Base-by-base conservation (phyloP, 2,888 invertebrate species). In the Geophilus truncorum region DNA sequence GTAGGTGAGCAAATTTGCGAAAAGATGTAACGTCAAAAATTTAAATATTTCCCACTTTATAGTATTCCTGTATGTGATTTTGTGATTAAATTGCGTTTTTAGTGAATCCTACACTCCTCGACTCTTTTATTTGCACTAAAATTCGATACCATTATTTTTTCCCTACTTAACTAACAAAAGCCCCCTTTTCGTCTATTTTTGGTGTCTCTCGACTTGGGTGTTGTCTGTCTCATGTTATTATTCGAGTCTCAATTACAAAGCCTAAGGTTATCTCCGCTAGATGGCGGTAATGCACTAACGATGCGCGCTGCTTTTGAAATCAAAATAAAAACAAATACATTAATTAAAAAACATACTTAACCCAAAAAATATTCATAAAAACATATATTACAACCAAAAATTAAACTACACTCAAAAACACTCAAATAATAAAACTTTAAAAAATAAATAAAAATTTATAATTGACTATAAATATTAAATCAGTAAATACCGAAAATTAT, bases 1-100 rank as follows among this genome's bases (percentile, higher is more conserved):
- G 76, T 76, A 76, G 34, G 76, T 34, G 34, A 76, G 30, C 30
- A 76, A 18, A 34, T 76, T 32, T 76, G 76, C 15, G 76, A 76
- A 12, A 76, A 28, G 76, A 76, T 76, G 9, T n/a, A n/a, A n/a
- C n/a, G n/a, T n/a, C n/a, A n/a, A n/a, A n/a, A n/a, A n/a, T n/a
- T n/a, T n/a, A n/a, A n/a, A n/a, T n/a, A n/a, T n/a, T n/a, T n/a
- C n/a, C n/a, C n/a, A n/a, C n/a, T n/a, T 62, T 18, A 23, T 62
- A 9, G 21, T 21, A 23, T 62, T 62, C 57, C 57, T 62, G 57
- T 62, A 62, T 62, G n/a, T 10, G 4, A 23, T 9, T 40, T 40
- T 40, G 40, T 40, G 57, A 62, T 21, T 62, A 62, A 62, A 62
- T 1, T 40, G 40, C 12, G n/a, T 40, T 40, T 6, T 40, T n/a